A percentile compares a stretch with the other conserved stretches of the same genome.
phyloP scores from a whole-genome alignment of 1,140 invertebrate species.

The Heliconius nattereri region DNA sequence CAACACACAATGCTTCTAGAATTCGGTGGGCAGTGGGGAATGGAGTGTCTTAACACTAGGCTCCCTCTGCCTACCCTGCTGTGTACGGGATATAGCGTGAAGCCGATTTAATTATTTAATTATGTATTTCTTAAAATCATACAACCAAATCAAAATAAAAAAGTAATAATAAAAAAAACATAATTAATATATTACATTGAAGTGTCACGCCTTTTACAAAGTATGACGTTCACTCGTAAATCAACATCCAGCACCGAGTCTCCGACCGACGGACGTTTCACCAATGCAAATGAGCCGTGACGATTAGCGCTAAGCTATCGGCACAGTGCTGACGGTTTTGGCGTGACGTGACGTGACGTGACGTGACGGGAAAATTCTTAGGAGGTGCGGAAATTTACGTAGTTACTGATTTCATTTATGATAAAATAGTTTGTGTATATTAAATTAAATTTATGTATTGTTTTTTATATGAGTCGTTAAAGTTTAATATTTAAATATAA shows the following conservation, averaged over 20 bases:
- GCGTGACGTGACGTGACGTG: neutral
- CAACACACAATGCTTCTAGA: no score
- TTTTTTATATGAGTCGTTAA: neutral
- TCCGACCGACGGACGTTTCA: conserved; percentile 25
- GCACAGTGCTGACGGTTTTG: neutral
- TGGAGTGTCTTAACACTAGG: no score
- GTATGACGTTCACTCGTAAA: conserved; percentile 9
- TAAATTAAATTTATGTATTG: neutral
- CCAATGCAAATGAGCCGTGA: conserved; percentile 30
- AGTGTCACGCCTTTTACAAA: neutral
- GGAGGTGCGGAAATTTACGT: neutral
- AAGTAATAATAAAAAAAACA: neutral
- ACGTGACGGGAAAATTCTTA: neutral
- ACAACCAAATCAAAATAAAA: neutral
- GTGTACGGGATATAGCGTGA: no score
- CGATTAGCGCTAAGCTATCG: conserved; percentile 20
- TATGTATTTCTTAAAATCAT: no score
- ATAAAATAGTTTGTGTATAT: neutral
- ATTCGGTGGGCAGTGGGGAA: no score
- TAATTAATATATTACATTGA: neutral
- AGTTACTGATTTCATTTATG: neutral
- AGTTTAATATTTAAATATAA: no score
- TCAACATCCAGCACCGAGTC: neutral
- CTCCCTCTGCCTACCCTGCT: no score
- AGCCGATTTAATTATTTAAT: no score